These are phyloP conservation scores for Dastarcus helophoroides DNA, from an alignment of 2,888 invertebrate genomes.

Conservation along the genomic window DNA sequence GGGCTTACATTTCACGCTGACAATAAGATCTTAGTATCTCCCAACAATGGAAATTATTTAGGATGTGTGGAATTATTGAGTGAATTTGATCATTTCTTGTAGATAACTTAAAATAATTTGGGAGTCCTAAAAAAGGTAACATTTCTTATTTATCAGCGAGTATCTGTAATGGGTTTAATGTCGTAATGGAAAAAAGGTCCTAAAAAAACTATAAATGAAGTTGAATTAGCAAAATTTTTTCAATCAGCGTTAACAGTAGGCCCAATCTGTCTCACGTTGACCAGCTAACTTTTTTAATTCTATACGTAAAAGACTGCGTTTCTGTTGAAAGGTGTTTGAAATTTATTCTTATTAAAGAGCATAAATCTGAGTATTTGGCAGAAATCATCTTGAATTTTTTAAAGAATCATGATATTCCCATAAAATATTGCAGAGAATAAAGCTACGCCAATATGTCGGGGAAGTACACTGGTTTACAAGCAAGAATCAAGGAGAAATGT, in stretches of 20 bases:
- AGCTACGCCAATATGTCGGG: constrained; percentile 12
- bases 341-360: constrained; percentile 22
- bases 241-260: constrained; percentile 20
- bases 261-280: constrained; percentile 24
- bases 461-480: constrained; percentile 7
- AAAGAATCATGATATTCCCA: constrained; percentile 10
- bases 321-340: constrained; percentile 25
- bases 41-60: constrained; percentile 21
- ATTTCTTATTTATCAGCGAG: constrained; percentile 21
- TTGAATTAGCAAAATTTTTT: constrained; percentile 19
- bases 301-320: constrained; percentile 20
- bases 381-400: constrained; percentile 9
- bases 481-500: constrained; percentile 3
- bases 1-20: constrained; percentile 19
- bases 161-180: constrained; percentile 25
- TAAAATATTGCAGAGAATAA: constrained; percentile 10
- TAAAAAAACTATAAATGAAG: constrained; percentile 20
- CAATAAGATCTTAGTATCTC: constrained; percentile 16
- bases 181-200: constrained; percentile 22
- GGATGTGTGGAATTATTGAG: constrained; percentile 20
- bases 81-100: constrained; percentile 21
- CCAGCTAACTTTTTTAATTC: constrained; percentile 24
- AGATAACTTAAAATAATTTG: constrained; percentile 18
- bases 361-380: constrained; percentile 23
- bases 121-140: constrained; percentile 17